phyloP scores from a whole-genome alignment of 2,113 vertebrate genomes.

The Misgurnus mizolepis region DNA sequence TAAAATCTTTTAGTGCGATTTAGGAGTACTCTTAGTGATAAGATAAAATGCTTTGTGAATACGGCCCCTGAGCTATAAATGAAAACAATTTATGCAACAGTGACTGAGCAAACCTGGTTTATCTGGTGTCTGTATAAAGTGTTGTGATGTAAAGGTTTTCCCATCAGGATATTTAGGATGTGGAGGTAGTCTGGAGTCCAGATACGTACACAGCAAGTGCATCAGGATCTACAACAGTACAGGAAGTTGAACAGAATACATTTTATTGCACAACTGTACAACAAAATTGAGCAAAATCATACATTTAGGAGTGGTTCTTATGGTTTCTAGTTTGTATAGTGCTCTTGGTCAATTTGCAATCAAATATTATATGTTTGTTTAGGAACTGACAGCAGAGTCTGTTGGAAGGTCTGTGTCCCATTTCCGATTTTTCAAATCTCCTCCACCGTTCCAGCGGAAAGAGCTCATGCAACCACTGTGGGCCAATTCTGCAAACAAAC shows the following conservation, averaged over 20 bases:
- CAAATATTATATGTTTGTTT: not conserved
- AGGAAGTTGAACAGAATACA: not conserved
- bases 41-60: no score
- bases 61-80: not conserved
- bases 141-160: slow-evolving; percentile 95
- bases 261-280: no score
- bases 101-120: slow-evolving; percentile 82
- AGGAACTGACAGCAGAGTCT: slow-evolving; percentile 85
- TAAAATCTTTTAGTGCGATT: no score
- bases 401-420: slow-evolving; percentile 96
- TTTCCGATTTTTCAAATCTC: slow-evolving; percentile 89
- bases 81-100: not conserved
- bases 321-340: not conserved
- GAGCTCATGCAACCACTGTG: slow-evolving; percentile 98
- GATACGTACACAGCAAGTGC: slow-evolving; percentile 94
- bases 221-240: slow-evolving; percentile 82
- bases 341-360: not conserved
- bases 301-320: no score
- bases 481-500: slow-evolving; percentile 81
- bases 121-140: slow-evolving; percentile 90
- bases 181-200: slow-evolving; percentile 92
- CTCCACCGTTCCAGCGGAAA: slow-evolving; percentile 91
- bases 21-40: no score
- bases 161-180: slow-evolving; percentile 96
- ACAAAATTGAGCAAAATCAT: no score